These are phyloP conservation scores for Rhea americana DNA, from an alignment of 2,113 vertebrate species.

Conservation along the genomic window DNA sequence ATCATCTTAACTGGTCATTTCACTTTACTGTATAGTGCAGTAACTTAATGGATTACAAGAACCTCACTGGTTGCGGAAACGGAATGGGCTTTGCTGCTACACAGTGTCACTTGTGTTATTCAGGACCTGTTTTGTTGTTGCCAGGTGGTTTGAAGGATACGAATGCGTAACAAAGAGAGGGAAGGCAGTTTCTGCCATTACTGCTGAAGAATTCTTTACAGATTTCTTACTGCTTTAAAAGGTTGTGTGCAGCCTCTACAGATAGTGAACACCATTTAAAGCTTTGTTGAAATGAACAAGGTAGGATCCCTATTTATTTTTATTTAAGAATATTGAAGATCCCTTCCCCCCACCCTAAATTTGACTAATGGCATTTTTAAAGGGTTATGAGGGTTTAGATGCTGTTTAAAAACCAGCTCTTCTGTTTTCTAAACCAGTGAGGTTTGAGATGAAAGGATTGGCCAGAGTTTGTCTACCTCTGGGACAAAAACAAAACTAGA, in stretches of 20 bases:
- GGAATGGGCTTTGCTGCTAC: constrained; percentile 49
- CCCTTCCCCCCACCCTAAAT: background rate
- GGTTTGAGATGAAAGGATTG: constrained; percentile 75
- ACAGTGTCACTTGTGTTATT: background rate
- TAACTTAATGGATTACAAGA: constrained; percentile 33
- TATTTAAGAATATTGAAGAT: constrained; percentile 61
- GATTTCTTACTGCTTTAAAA: background rate
- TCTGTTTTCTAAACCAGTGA: constrained; percentile 80
- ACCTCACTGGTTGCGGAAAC: constrained; percentile 73
- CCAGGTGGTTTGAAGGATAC: background rate
- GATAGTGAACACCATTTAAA: background rate
- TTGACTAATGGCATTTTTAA: background rate
- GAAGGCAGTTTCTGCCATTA: background rate
- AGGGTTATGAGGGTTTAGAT: background rate
- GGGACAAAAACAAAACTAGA: constrained; percentile 72
- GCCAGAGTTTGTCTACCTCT: constrained; percentile 84
- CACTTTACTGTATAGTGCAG: constrained; percentile 64
- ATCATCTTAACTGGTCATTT: constrained; percentile 69
- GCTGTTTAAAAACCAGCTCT: constrained; percentile 37
- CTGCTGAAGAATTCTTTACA: background rate
- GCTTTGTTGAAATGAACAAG: constrained; percentile 45
- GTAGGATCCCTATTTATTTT: constrained; percentile 66
- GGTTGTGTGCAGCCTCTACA: background rate
- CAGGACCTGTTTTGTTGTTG: background rate
- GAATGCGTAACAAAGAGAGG: background rate